A percentile compares a stretch with the other conserved stretches of the same genome.
phyloP scores from a whole-genome alignment of 2,113 vertebrate species.

The Oplegnathus fasciatus region DNA sequence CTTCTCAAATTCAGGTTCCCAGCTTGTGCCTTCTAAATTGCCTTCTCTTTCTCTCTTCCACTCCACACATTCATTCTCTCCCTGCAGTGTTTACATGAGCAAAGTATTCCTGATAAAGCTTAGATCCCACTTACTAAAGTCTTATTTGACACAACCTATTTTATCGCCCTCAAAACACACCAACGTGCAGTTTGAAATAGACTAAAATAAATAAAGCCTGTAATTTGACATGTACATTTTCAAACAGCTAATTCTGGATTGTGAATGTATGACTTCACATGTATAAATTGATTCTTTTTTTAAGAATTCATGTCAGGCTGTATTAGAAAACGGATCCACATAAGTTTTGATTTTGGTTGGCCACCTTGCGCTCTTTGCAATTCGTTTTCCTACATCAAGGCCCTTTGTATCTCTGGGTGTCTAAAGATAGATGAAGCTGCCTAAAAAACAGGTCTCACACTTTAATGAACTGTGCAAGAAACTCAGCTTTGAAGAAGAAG shows the following conservation, averaged over 20 bases:
- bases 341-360: not conserved
- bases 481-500: slow-evolving; percentile 40
- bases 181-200: too few relatives aligned
- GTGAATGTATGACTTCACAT: not conserved
- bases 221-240: not conserved
- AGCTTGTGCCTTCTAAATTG: not conserved
- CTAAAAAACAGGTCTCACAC: slow-evolving; percentile 7
- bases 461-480: slow-evolving; percentile 41
- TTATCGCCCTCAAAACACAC: not conserved
- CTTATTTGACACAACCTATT: not conserved
- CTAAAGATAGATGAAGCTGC: slow-evolving; percentile 16
- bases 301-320: not conserved
- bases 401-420: not conserved
- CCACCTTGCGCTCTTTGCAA: not conserved
- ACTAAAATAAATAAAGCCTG: not conserved
- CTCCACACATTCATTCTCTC: not conserved
- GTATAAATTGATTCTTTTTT: not conserved
- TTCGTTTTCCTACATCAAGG: slow-evolving; percentile 15
- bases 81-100: not conserved
- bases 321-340: not conserved
- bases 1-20: not conserved
- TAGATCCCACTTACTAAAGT: not conserved
- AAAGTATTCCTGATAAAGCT: not conserved
- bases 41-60: not conserved
- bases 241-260: not conserved